Percentiles rank a stretch among this genome's conserved stretches.
Evolutionary conservation across 2,113 vertebrate genomes (phyloP).

Genomic region (Pterocles burchelli): DNA sequence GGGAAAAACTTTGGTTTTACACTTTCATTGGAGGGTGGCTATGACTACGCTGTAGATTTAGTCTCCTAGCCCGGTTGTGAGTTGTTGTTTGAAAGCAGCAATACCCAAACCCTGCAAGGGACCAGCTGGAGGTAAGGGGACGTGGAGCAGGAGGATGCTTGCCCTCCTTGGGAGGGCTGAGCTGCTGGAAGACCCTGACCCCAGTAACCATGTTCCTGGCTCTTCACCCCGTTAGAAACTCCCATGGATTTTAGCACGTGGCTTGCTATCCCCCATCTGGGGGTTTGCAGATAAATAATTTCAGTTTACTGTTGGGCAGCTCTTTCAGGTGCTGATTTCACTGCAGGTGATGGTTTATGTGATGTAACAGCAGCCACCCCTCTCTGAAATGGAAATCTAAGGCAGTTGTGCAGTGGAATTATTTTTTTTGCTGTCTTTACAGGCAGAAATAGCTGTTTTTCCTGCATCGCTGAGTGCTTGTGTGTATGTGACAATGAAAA

Average conservation of each 20-base stretch:
- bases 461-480: neutral
- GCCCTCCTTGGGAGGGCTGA: neutral
- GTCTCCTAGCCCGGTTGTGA: rapidly evolving
- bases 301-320: too few species aligned
- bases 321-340: neutral
- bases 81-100: rapidly evolving
- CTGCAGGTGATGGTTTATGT: neutral
- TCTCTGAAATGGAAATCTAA: neutral
- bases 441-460: neutral
- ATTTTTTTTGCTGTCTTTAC: too few species aligned
- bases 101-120: neutral
- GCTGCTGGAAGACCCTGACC: neutral
- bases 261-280: neutral
- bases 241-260: rapidly evolving
- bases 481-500: neutral
- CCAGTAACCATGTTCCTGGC: rapidly evolving
- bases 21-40: neutral
- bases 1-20: neutral
- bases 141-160: too few species aligned
- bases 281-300: neutral
- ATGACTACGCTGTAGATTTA: neutral
- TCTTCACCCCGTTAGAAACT: neutral
- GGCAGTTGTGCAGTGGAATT: too few species aligned
- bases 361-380: neutral
- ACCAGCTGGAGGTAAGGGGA: rapidly evolving